These are phyloP conservation scores for Rhagologus leucostigma DNA, from an alignment of 2,113 vertebrate species.

Conservation along the genomic window DNA sequence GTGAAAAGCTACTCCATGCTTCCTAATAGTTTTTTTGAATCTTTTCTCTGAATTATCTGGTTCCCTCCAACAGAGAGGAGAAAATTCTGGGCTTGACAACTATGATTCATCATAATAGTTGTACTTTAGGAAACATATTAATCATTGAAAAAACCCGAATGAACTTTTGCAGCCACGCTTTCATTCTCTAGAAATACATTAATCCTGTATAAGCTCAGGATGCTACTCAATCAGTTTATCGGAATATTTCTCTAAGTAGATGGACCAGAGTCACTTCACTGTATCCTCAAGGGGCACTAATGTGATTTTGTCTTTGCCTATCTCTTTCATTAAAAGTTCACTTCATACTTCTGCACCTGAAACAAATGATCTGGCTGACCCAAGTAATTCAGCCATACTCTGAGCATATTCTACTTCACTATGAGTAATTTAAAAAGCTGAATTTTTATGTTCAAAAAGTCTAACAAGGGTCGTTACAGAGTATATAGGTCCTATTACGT, in stretches of 20 bases:
- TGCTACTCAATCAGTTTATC: neutral
- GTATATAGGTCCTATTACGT: neutral
- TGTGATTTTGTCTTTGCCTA: neutral
- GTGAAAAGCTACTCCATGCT: neutral
- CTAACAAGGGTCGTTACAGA: neutral
- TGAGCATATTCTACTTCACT: neutral
- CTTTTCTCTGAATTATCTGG: neutral
- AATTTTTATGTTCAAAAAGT: neutral
- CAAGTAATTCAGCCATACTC: neutral
- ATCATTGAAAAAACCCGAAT: neutral
- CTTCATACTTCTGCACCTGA: neutral
- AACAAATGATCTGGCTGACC: neutral
- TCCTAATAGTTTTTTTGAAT: neutral
- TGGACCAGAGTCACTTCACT: neutral
- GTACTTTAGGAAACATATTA: neutral
- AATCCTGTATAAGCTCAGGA: neutral
- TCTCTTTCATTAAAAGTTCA: neutral
- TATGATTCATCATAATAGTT: neutral
- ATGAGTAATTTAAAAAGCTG: neutral
- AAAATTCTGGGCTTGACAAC: neutral
- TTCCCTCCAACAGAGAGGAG: neutral
- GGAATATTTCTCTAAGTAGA: neutral
- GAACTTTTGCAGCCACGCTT: neutral
- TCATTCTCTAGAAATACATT: neutral
- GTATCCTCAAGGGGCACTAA: neutral